Evolutionary conservation across 2,888 invertebrate genomes (phyloP), one percentile per base, ranked within the genome.

Genomic region (Pristionchus exspectatus): DNA sequence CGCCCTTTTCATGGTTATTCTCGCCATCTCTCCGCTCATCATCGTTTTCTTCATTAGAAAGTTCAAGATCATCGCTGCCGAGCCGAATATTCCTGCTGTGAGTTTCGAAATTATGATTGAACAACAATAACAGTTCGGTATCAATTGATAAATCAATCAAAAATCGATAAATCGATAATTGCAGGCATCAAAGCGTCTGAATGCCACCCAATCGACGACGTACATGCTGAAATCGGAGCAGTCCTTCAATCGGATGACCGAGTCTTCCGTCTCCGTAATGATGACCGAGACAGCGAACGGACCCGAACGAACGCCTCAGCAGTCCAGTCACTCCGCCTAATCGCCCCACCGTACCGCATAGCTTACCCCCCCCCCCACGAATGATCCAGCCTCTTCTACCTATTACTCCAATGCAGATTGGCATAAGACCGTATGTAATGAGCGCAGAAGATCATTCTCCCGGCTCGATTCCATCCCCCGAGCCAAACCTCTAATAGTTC

Each of bases 191-290:
- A 96, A 98, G 94, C 96, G 98, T 93, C 97, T 98, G 94, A 98
- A 98, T 95, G 98, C 98, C 56, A 98, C 98, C 0, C 97, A 97
- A 21, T 98, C 98, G 38, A 98, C 98, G 50, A 97, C 98, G 95
- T 98, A 98, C 96, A 98, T 98, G 98, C 97, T 98, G 96, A 97
- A 94, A 90, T 94, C 93, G 77, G 92, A 95, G 72, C 92, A 92
- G 84, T 95, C 94, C 21, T 94, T 95, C 92, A 94, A 94, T 89
- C 91, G 94, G 27, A 94, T 94, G 91, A 91, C 90, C 69, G 94
- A 94, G 87, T 94, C 94, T n/a, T 90, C 92, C 16, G 93, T 92
- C n/a, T 92, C 94, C 12, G 94, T 92, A 16, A 81, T 81, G 81
- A 81, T 81, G 81, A 54, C 74, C 12, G 88, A 88, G 88, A 44